Conservation (phyloP, 1,140 invertebrate genomes). For the Periplaneta americana region DNA sequence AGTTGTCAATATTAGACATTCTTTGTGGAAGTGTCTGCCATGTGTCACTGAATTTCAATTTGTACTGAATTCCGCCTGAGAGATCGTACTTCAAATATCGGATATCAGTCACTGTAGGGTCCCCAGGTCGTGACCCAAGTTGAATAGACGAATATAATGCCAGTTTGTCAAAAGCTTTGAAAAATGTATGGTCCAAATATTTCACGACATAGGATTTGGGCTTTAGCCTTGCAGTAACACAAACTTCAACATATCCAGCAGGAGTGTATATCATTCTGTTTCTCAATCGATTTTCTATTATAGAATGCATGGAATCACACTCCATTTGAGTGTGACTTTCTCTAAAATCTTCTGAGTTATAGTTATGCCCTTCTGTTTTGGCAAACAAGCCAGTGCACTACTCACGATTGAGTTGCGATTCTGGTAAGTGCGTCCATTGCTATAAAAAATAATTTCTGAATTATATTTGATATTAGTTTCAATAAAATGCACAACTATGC, state of each 20-base stretch:
- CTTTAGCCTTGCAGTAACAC: conserved; percentile 10
- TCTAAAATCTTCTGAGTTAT: conserved; percentile 31
- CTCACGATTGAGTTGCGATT: conserved; percentile 25
- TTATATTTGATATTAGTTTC: conserved; percentile 6
- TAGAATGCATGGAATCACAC: conserved; percentile 13
- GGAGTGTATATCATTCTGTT: conserved; percentile 21
- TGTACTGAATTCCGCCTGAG: too few relatives aligned
- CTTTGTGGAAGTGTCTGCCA: too few relatives aligned
- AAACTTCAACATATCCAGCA: conserved; percentile 19
- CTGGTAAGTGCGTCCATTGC: conserved; percentile 12
- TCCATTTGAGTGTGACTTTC: conserved; percentile 26
- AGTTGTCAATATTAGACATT: neutral
- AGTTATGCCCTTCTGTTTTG: conserved; percentile 18
- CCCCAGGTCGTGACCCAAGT: conserved; percentile 27
- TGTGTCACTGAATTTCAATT: too few relatives aligned
- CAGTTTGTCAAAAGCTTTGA: too few relatives aligned
- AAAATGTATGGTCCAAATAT: conserved; percentile 17
- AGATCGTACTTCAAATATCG: too few relatives aligned
- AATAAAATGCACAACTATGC: conserved; percentile 18
- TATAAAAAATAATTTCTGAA: conserved; percentile 22
- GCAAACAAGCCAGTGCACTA: conserved; percentile 22
- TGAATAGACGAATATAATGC: too few relatives aligned
- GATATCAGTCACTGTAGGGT: conserved; percentile 29
- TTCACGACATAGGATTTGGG: conserved; percentile 21
- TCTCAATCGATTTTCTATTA: conserved; percentile 13